Evolutionary conservation across 2,797 vertebrate species (phyloP).

Genomic region (Buceros bicornis): DNA sequence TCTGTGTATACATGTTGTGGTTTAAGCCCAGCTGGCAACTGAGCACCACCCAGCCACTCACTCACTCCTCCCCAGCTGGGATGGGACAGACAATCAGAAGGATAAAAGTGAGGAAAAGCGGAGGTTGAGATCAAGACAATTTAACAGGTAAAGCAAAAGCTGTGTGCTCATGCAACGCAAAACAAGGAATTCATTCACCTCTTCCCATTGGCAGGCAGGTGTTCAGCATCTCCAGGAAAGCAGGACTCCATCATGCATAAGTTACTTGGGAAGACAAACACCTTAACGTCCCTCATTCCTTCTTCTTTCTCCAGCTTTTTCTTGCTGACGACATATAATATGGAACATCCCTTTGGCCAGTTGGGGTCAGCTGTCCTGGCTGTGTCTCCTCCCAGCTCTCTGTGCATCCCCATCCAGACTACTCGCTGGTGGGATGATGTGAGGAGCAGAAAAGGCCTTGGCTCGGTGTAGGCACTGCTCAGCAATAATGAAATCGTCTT

Average conservation of each 20-base stretch:
- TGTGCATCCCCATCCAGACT: not conserved
- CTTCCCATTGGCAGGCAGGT: not conserved
- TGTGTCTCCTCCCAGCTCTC: not conserved
- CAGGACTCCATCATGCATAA: too few species aligned
- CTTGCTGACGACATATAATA: not conserved
- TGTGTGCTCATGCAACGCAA: not conserved
- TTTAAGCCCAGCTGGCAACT: not conserved
- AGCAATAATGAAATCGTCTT: not conserved
- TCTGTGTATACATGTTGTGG: not conserved
- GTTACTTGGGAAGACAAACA: not conserved
- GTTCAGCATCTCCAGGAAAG: not conserved
- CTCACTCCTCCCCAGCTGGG: fast-evolving
- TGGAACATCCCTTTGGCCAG: not conserved
- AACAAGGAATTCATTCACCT: too few species aligned
- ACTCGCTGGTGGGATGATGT: not conserved
- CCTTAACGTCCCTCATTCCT: not conserved
- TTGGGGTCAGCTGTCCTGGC: not conserved
- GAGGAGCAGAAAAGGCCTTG: not conserved
- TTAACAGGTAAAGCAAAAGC: not conserved
- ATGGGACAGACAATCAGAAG: not conserved
- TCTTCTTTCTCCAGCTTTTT: not conserved
- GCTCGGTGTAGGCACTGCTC: not conserved
- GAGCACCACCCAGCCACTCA: not conserved
- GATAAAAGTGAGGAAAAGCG: not conserved
- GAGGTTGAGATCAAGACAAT: not conserved